Percentiles rank a stretch among this genome's conserved stretches.
Conservation (phyloP, 2,797 vertebrate genomes). For the Propithecus deckenii region DNA sequence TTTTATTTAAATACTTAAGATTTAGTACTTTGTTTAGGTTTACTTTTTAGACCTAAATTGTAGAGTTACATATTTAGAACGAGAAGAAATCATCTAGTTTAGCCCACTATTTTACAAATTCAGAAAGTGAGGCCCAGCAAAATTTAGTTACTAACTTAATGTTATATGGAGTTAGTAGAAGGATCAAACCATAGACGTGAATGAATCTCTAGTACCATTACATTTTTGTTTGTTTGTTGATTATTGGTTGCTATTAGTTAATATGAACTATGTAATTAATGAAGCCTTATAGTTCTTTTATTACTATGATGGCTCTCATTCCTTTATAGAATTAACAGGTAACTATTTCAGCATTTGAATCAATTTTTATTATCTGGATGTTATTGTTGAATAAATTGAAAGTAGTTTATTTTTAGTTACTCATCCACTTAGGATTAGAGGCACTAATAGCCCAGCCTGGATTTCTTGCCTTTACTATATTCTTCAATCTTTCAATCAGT, state of each 20-base stretch:
- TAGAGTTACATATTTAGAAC: conserved; percentile 15
- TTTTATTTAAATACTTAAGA: conserved; percentile 37
- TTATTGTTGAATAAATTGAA: not conserved
- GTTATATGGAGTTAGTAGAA: not conserved
- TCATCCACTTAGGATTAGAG: not conserved
- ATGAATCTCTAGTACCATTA: not conserved
- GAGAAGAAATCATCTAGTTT: conserved; percentile 3
- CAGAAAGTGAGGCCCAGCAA: not conserved
- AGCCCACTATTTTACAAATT: not conserved
- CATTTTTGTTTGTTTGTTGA: not conserved
- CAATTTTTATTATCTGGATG: not conserved
- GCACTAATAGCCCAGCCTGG: not conserved
- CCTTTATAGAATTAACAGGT: not conserved
- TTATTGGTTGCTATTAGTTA: not conserved
- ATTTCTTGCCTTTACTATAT: not conserved
- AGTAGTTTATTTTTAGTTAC: not conserved
- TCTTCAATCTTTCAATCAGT: not conserved
- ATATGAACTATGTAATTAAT: not conserved
- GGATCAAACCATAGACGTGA: not conserved
- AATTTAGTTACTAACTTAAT: not conserved
- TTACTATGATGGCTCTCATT: not conserved
- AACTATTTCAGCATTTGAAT: not conserved
- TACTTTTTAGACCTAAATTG: not conserved
- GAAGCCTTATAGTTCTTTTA: not conserved
- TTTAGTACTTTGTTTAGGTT: not conserved